Evolutionary conservation across 1,140 invertebrate genomes (phyloP).

Genomic region (Drosophila obscura): DNA sequence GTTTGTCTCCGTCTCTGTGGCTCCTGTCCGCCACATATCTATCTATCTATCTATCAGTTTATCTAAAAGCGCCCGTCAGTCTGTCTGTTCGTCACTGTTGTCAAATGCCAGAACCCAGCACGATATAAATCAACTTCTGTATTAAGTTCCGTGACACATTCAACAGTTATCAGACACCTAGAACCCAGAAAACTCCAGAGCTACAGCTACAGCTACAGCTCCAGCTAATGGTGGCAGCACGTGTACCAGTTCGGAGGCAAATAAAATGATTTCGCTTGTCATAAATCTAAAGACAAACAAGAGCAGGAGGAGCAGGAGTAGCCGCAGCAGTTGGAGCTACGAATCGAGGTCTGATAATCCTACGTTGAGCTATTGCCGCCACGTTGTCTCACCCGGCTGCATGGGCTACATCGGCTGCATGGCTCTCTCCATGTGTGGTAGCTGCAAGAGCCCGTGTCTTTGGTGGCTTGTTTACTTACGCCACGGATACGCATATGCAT

Average conservation of each 20-base stretch:
- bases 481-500: slow-evolving; percentile 41
- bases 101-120: slow-evolving; percentile 32
- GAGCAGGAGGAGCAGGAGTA: slow-evolving; percentile 16
- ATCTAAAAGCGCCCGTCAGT: slow-evolving; percentile 59
- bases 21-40: slow-evolving; percentile 32
- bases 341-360: slow-evolving; percentile 59
- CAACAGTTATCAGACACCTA: slow-evolving; percentile 44
- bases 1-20: slow-evolving; percentile 20
- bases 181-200: slow-evolving; percentile 1
- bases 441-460: slow-evolving; percentile 33
- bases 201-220: background rate
- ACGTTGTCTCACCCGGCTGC: slow-evolving; percentile 57
- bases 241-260: slow-evolving; percentile 2
- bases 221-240: background rate
- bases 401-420: background rate
- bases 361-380: slow-evolving; percentile 46
- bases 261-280: slow-evolving; percentile 44
- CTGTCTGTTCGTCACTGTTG: slow-evolving; percentile 60
- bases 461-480: slow-evolving; percentile 41
- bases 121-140: slow-evolving; percentile 81
- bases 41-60: slow-evolving; percentile 50
- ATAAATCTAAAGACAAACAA: slow-evolving; percentile 68
- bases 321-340: slow-evolving; percentile 6
- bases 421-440: slow-evolving; percentile 16
- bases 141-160: slow-evolving; percentile 79